These are phyloP conservation scores for Trichonephila inaurata DNA, from an alignment of 1,140 invertebrate genomes.

Conservation along the genomic window DNA sequence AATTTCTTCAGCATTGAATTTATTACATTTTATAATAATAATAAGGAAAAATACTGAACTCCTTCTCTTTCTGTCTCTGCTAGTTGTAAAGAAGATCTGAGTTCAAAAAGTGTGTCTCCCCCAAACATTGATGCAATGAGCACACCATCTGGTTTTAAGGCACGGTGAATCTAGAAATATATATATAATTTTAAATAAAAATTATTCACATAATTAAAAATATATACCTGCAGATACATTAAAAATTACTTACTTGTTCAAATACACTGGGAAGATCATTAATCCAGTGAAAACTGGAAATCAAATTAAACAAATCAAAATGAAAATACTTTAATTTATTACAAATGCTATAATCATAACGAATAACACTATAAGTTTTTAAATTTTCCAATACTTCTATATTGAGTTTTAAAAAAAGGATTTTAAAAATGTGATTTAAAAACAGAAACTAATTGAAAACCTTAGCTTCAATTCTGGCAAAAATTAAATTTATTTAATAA, in stretches of 20 bases:
- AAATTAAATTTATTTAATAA: too few species aligned
- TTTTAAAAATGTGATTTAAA: too few species aligned
- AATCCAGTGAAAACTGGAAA: conserved; percentile 94
- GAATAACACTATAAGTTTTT: too few species aligned
- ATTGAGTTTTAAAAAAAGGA: too few species aligned
- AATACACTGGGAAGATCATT: conserved; percentile 97
- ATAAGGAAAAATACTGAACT: conserved; percentile 78
- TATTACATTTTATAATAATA: not conserved
- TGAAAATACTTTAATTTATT: not conserved
- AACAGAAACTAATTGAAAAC: too few species aligned
- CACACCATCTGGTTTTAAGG: conserved; percentile 93
- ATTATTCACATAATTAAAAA: not conserved
- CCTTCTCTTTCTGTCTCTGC: conserved; percentile 96
- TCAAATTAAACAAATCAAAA: conserved; percentile 79
- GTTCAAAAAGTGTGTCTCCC: conserved; percentile 96
- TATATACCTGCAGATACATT: not conserved
- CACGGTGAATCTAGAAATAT: conserved; percentile 80
- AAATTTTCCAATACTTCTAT: too few species aligned
- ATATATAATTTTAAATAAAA: not conserved
- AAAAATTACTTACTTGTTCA: conserved; percentile 80
- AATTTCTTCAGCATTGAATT: not conserved
- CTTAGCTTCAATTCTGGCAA: too few species aligned
- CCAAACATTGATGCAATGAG: conserved; percentile 97
- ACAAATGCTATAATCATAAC: not conserved
- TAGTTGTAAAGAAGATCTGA: conserved; percentile 94